These are phyloP conservation scores for Urosaurus nigricauda DNA, from an alignment of 2,797 vertebrate genomes.

Conservation along the genomic window DNA sequence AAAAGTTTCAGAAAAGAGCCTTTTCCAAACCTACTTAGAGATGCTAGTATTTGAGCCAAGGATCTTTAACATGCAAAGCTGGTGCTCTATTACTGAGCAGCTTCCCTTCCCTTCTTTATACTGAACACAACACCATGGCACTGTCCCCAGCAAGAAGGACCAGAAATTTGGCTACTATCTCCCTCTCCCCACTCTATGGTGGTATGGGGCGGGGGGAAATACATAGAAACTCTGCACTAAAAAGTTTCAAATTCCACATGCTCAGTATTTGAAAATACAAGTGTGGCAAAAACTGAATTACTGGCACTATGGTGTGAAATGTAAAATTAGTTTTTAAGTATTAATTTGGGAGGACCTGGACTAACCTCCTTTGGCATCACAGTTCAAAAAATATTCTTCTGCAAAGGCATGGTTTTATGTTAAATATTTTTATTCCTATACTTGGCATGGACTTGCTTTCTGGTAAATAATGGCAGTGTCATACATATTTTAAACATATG, in stretches of 20 bases:
- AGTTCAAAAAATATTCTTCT: conserved; percentile 19
- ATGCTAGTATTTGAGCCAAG: neutral
- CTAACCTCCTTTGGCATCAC: conserved; percentile 66
- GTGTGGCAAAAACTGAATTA: neutral
- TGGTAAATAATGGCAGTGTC: conserved; percentile 24
- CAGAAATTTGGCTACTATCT: neutral
- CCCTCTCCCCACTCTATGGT: neutral
- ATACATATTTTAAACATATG: neutral
- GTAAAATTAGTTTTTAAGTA: neutral
- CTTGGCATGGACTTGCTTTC: conserved; percentile 35
- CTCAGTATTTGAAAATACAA: conserved; percentile 8
- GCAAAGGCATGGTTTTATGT: conserved; percentile 52
- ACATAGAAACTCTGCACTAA: neutral
- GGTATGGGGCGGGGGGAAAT: neutral
- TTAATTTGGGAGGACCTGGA: conserved; percentile 46
- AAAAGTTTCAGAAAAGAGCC: neutral
- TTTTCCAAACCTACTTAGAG: neutral
- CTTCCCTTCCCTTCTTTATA: neutral
- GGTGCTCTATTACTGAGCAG: neutral
- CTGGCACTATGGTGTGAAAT: conserved; percentile 36
- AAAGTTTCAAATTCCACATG: conserved; percentile 14
- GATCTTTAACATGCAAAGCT: neutral
- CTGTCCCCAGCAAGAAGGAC: neutral
- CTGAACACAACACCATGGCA: neutral
- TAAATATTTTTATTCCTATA: conserved; percentile 42